Evolutionary conservation across 2,113 vertebrate species (phyloP), one percentile per base, ranked within the genome.

Genomic region (Actenoides lindsayi): DNA sequence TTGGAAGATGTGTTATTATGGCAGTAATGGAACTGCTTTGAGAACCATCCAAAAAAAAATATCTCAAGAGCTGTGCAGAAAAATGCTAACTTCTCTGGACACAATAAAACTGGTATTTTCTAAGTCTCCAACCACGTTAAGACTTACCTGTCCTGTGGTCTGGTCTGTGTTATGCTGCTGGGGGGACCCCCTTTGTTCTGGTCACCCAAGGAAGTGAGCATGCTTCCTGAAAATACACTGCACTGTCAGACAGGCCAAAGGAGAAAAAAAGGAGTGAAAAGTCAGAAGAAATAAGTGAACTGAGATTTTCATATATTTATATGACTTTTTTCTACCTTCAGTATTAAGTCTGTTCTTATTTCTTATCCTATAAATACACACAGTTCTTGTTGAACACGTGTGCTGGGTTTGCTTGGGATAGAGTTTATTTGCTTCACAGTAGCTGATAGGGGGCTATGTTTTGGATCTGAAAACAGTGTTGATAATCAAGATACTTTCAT

Each of bases 31-130:
- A 95, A 93, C 78, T 90, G 64, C 92, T 95, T 93, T 97, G 92
- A 93, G 90, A 87, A 69, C 12, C 50, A 87, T 96, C 88, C 93
- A 94, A 93, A 95, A 94, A 93, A 95, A 97, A 64, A 51, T 81
- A 67, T 89, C 68, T 88, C 51, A 42, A 46, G 63, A 71, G 33
- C 80, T 83, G 60, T 68, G 31, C 56, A 89, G 85, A 95, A 83
- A 95, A 93, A 50, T 67, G 39, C 28, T 65, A 13, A 63, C 41
- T 86, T 90, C 67, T 80, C 60, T 89, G 73, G n/a, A 23, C 35
- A 74, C 80, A 73, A 0, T 67, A 56, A 83, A 81, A 64, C 19
- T 30, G 9, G 6, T 77, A 35, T 83, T 94, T 92, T 75, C 68
- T 67, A 81, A 78, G 89, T 94, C 86, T 90, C 33, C 39, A 46